phyloP scores from a whole-genome alignment of 2,113 vertebrate species.

The Engraulis encrasicolus region DNA sequence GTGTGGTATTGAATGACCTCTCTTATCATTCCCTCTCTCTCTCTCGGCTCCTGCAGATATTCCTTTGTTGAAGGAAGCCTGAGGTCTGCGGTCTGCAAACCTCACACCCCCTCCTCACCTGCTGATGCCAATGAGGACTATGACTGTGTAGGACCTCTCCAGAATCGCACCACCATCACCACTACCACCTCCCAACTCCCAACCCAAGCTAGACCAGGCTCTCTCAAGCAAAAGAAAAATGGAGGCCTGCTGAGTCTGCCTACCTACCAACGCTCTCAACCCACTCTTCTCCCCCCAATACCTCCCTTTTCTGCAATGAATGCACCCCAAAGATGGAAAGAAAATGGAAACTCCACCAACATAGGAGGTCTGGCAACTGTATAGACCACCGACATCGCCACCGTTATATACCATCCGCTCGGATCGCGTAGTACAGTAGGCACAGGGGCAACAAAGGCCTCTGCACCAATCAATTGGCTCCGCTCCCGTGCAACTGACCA shows the following conservation, averaged over 20 bases:
- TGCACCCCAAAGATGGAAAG: background rate
- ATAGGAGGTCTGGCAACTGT: background rate
- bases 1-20: background rate
- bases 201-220: constrained; percentile 5
- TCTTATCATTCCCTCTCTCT: background rate
- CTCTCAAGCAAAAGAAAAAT: too few species aligned
- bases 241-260: background rate
- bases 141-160: constrained; percentile 63
- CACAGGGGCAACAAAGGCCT: too few species aligned
- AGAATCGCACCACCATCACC: constrained; percentile 24
- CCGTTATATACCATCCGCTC: background rate
- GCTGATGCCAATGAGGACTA: constrained; percentile 63
- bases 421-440: background rate
- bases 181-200: constrained; percentile 34
- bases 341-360: background rate
- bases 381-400: background rate
- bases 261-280: background rate
- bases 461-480: too few species aligned
- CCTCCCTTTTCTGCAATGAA: background rate
- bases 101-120: constrained; percentile 41
- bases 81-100: constrained; percentile 72
- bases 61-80: constrained; percentile 96
- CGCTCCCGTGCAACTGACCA: background rate
- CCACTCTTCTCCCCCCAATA: background rate
- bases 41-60: constrained; percentile 80